These are phyloP conservation scores for Drosophila guanche DNA, from an alignment of 1,140 invertebrate genomes.

Conservation along the genomic window DNA sequence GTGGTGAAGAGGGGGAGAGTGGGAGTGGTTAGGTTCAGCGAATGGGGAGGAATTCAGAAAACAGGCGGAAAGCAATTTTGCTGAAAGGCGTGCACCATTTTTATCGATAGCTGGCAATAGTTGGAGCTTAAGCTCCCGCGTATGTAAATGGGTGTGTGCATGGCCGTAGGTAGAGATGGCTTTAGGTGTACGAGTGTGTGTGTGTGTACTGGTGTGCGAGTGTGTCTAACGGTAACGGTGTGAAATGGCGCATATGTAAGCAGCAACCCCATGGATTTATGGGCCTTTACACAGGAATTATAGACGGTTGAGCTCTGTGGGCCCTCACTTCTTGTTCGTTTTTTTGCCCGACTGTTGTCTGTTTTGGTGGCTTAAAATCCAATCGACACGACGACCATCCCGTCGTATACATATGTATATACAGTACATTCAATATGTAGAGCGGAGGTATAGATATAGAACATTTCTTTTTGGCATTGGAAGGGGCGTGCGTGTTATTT, in stretches of 20 bases:
- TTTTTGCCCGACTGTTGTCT: slow-evolving; percentile 46
- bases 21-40: neutral
- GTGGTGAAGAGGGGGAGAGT: slow-evolving; percentile 9
- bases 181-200: slow-evolving; percentile 11
- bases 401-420: slow-evolving; percentile 1
- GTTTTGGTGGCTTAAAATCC: slow-evolving; percentile 70
- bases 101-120: slow-evolving; percentile 66
- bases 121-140: slow-evolving; percentile 33
- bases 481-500: slow-evolving; percentile 69
- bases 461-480: slow-evolving; percentile 53
- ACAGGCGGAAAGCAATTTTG: slow-evolving; percentile 69
- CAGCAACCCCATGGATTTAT: slow-evolving; percentile 70
- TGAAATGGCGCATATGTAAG: slow-evolving; percentile 81
- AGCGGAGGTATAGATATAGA: slow-evolving; percentile 7
- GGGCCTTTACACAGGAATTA: slow-evolving; percentile 78
- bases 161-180: slow-evolving; percentile 23
- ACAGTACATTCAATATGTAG: neutral
- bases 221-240: slow-evolving; percentile 74
- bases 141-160: slow-evolving; percentile 29
- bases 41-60: slow-evolving; percentile 19
- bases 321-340: slow-evolving; percentile 57
- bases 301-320: slow-evolving; percentile 64
- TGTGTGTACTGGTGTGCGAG: slow-evolving; percentile 21
- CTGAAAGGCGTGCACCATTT: slow-evolving; percentile 72
- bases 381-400: slow-evolving; percentile 53